A percentile compares a stretch with the other conserved stretches of the same genome.
These are phyloP conservation scores for Spodoptera exigua DNA, from an alignment of 2,888 invertebrate genomes.

Conservation along the genomic window DNA sequence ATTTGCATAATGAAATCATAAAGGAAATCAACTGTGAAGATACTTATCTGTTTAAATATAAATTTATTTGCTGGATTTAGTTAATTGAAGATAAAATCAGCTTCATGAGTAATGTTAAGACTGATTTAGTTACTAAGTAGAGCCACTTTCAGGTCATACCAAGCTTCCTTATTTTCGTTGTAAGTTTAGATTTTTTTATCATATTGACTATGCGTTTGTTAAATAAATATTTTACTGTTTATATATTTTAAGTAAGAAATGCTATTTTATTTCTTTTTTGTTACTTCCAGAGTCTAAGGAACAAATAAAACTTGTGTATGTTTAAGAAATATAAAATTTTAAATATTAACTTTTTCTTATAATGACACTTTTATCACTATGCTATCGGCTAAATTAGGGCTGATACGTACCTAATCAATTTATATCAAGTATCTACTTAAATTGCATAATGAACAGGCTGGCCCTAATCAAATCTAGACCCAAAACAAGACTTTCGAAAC, in stretches of 20 bases:
- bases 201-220: too few species aligned
- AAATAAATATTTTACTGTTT: too few species aligned
- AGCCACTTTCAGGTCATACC: slow-evolving; percentile 11
- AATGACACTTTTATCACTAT: too few species aligned
- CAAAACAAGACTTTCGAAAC: slow-evolving; percentile 15
- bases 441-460: too few species aligned
- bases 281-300: too few species aligned
- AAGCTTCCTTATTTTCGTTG: neutral
- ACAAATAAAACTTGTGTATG: too few species aligned
- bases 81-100: slow-evolving; percentile 18
- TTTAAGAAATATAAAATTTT: too few species aligned
- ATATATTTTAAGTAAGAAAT: too few species aligned
- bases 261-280: neutral
- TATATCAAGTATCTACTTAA: too few species aligned
- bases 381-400: too few species aligned
- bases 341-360: too few species aligned
- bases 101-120: neutral
- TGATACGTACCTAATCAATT: too few species aligned
- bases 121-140: slow-evolving; percentile 10
- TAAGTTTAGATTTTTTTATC: neutral
- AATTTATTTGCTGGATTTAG: slow-evolving; percentile 33
- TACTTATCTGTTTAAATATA: slow-evolving; percentile 32
- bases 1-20: slow-evolving; percentile 50
- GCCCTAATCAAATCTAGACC: neutral
- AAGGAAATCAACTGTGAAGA: slow-evolving; percentile 50